A percentile compares a stretch with the other conserved stretches of the same genome.
Evolutionary conservation across 2,888 invertebrate genomes (phyloP).

Genomic region (Rhamnusium bicolor): DNA sequence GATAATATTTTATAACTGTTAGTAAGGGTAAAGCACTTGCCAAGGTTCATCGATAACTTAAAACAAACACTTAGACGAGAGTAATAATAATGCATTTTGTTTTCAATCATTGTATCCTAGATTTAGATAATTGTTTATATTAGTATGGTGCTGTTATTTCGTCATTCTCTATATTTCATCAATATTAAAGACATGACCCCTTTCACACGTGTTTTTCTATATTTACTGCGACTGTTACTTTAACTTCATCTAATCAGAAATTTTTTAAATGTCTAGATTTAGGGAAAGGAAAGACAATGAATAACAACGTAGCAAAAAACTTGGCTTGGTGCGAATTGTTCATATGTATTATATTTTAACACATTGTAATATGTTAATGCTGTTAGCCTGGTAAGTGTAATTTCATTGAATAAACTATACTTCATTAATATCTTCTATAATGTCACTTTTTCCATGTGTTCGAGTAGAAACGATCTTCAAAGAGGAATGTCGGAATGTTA

Average conservation of each 20-base stretch:
- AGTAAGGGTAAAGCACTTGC: slow-evolving; percentile 57
- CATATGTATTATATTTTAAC: slow-evolving; percentile 64
- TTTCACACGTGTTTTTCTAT: slow-evolving; percentile 29
- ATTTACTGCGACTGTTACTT: slow-evolving; percentile 17
- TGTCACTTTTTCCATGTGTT: background rate
- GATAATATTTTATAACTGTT: slow-evolving; percentile 55
- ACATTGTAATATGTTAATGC: slow-evolving; percentile 62
- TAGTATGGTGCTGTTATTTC: slow-evolving; percentile 48
- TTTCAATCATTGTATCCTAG: slow-evolving; percentile 45
- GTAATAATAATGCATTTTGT: slow-evolving; percentile 45
- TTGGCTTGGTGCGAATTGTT: slow-evolving; percentile 62
- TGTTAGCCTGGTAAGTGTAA: slow-evolving; percentile 66
- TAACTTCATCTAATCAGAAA: background rate
- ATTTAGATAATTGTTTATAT: slow-evolving; percentile 37
- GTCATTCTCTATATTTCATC: slow-evolving; percentile 28
- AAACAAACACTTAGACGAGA: slow-evolving; percentile 41
- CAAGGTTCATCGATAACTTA: slow-evolving; percentile 51
- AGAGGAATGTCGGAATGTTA: no score
- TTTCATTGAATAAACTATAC: slow-evolving; percentile 56
- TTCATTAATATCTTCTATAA: slow-evolving; percentile 26
- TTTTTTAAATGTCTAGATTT: slow-evolving; percentile 31
- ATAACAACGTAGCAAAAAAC: slow-evolving; percentile 31
- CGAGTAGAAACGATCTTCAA: background rate
- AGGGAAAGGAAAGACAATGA: slow-evolving; percentile 28
- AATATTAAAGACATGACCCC: slow-evolving; percentile 30